These are phyloP conservation scores for Zaprionus lineosus DNA, from an alignment of 2,888 invertebrate species.

Conservation along the genomic window DNA sequence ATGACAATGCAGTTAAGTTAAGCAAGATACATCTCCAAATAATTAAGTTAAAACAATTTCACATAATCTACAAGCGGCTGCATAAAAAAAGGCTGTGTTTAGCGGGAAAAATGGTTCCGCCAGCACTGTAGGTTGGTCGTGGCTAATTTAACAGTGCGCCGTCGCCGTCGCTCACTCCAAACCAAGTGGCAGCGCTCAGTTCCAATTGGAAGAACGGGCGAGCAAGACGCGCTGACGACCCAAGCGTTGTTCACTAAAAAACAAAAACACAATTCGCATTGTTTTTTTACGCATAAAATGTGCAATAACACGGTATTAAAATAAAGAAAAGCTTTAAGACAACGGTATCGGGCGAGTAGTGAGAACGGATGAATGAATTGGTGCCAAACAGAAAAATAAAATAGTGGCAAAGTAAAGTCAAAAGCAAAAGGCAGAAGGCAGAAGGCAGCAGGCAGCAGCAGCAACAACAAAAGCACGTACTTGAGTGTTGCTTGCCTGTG, in stretches of 20 bases:
- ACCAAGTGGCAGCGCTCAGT: slow-evolving; percentile 48
- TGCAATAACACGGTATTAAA: slow-evolving; percentile 36
- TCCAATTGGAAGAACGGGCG: slow-evolving; percentile 68
- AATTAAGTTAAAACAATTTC: too few relatives aligned
- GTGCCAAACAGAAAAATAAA: slow-evolving; percentile 42
- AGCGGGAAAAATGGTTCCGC: slow-evolving; percentile 22
- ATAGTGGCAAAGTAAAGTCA: slow-evolving; percentile 29
- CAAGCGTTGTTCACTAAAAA: slow-evolving; percentile 45
- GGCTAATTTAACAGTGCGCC: slow-evolving; percentile 48
- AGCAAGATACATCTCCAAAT: too few relatives aligned
- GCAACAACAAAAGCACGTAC: slow-evolving; percentile 51
- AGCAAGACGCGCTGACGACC: slow-evolving; percentile 53
- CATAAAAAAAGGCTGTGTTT: slow-evolving; percentile 2
- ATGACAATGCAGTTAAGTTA: too few relatives aligned
- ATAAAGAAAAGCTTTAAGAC: slow-evolving; percentile 37
- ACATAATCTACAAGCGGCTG: too few relatives aligned
- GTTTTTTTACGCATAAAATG: slow-evolving; percentile 37
- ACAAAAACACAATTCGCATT: slow-evolving; percentile 36
- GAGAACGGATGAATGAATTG: slow-evolving; percentile 44
- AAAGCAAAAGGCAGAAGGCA: slow-evolving; percentile 23
- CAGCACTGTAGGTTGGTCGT: slow-evolving; percentile 32
- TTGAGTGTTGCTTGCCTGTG: slow-evolving; percentile 49
- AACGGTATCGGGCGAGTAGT: slow-evolving; percentile 31
- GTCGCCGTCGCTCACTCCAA: slow-evolving; percentile 55
- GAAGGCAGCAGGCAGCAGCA: slow-evolving; percentile 31